These are phyloP conservation scores for Serripes groenlandicus DNA, from an alignment of 2,888 invertebrate species.

Conservation along the genomic window DNA sequence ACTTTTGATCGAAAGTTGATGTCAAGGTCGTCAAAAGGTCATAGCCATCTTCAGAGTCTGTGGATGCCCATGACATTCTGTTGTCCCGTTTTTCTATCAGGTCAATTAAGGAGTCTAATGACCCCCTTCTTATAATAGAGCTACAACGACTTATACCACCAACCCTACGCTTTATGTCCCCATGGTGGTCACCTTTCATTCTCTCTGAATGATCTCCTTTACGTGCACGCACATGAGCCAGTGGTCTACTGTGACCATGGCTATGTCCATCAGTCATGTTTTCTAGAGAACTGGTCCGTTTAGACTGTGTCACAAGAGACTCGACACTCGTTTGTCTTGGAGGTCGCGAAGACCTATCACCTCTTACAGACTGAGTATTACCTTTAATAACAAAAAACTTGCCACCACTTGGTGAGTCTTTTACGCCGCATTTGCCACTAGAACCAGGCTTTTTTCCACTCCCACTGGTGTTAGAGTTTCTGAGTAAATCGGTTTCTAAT, in stretches of 20 bases:
- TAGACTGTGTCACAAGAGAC: slow-evolving; percentile 62
- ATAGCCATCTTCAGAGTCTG: slow-evolving; percentile 82
- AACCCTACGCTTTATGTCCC: slow-evolving; percentile 57
- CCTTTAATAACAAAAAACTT: slow-evolving; percentile 77
- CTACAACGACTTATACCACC: slow-evolving; percentile 65
- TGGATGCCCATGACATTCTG: slow-evolving; percentile 76
- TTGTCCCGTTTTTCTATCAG: slow-evolving; percentile 80
- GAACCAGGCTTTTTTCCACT: slow-evolving; percentile 20
- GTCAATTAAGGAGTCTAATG: slow-evolving; percentile 89
- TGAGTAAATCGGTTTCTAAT: slow-evolving; percentile 32
- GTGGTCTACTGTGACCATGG: slow-evolving; percentile 43
- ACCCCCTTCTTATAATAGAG: slow-evolving; percentile 87
- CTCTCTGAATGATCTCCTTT: slow-evolving; percentile 60
- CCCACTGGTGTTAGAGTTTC: slow-evolving; percentile 23
- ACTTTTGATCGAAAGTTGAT: slow-evolving; percentile 83
- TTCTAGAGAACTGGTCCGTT: slow-evolving; percentile 77
- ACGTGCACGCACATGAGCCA: slow-evolving; percentile 53
- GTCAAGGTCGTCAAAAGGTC: slow-evolving; percentile 82
- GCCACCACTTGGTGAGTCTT: slow-evolving; percentile 68
- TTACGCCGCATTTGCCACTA: slow-evolving; percentile 14
- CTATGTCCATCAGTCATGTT: slow-evolving; percentile 71
- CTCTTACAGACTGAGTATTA: slow-evolving; percentile 49
- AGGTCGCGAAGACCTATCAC: slow-evolving; percentile 56
- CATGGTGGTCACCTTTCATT: slow-evolving; percentile 56
- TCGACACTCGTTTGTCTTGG: slow-evolving; percentile 68